phyloP scores from a whole-genome alignment of 2,888 invertebrate species.

The Drosophila dives region DNA sequence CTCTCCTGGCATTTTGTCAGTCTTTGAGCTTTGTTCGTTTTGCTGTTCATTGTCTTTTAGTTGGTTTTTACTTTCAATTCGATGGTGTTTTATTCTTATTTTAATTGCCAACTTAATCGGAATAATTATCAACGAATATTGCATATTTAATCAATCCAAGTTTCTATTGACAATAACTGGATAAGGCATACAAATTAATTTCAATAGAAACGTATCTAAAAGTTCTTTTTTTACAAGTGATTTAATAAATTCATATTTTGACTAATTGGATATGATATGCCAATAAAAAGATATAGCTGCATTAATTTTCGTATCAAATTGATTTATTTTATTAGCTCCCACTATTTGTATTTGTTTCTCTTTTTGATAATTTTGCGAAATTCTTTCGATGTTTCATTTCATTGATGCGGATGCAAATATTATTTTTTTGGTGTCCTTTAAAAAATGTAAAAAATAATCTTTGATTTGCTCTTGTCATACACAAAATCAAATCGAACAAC shows the following conservation, averaged over 20 bases:
- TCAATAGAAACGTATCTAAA: neutral
- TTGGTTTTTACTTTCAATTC: neutral
- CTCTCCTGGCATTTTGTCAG: conserved; percentile 20
- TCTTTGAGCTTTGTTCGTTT: conserved; percentile 12
- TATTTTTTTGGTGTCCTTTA: conserved; percentile 19
- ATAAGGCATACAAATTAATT: neutral
- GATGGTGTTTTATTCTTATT: neutral
- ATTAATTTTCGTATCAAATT: neutral
- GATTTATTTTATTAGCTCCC: neutral
- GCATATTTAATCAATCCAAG: neutral
- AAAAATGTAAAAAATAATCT: conserved; percentile 39
- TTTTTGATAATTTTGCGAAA: neutral
- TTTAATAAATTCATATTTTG: neutral
- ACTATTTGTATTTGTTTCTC: neutral
- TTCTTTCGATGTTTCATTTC: neutral
- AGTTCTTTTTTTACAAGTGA: no score
- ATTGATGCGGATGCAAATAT: conserved; percentile 10
- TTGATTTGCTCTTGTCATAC: conserved; percentile 62
- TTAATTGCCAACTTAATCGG: neutral
- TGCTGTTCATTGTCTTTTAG: neutral
- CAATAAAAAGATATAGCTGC: neutral
- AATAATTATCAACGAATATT: neutral
- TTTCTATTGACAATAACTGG: neutral
- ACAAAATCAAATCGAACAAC: conserved; percentile 40
- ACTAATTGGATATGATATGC: neutral